A percentile compares a stretch with the other conserved stretches of the same genome.
These are phyloP conservation scores for Thymelicus lineola DNA, from an alignment of 2,888 invertebrate species.

Conservation along the genomic window DNA sequence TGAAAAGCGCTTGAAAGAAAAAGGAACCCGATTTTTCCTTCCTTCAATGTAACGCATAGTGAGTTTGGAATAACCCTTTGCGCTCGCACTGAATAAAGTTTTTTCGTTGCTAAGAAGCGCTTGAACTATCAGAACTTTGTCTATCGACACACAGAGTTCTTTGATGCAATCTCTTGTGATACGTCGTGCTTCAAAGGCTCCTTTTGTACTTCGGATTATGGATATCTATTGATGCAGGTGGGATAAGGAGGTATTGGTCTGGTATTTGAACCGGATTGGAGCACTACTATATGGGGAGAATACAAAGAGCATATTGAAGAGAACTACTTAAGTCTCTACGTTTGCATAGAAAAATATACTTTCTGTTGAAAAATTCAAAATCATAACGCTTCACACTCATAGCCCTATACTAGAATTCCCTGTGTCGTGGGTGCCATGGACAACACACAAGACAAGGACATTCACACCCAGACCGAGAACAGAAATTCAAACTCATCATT, in stretches of 20 bases:
- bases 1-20: constrained; percentile 76
- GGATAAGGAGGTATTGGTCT: constrained; percentile 19
- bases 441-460: too few species aligned
- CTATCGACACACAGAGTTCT: constrained; percentile 47
- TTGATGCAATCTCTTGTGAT: constrained; percentile 24
- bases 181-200: constrained; percentile 26
- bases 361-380: background rate
- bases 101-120: constrained; percentile 50
- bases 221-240: constrained; percentile 19
- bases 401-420: too few species aligned
- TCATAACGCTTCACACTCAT: too few species aligned
- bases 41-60: constrained; percentile 72
- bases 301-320: background rate
- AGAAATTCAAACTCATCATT: too few species aligned
- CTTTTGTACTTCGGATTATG: constrained; percentile 16
- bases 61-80: constrained; percentile 65
- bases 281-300: background rate
- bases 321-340: background rate
- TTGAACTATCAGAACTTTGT: constrained; percentile 55
- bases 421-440: too few species aligned
- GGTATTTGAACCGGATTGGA: constrained; percentile 3
- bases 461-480: too few species aligned
- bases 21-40: constrained; percentile 76
- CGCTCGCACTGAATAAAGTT: constrained; percentile 50
- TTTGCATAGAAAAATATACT: background rate